Evolutionary conservation across 2,888 invertebrate genomes (phyloP).

Genomic region (Achlya flavicornis): DNA sequence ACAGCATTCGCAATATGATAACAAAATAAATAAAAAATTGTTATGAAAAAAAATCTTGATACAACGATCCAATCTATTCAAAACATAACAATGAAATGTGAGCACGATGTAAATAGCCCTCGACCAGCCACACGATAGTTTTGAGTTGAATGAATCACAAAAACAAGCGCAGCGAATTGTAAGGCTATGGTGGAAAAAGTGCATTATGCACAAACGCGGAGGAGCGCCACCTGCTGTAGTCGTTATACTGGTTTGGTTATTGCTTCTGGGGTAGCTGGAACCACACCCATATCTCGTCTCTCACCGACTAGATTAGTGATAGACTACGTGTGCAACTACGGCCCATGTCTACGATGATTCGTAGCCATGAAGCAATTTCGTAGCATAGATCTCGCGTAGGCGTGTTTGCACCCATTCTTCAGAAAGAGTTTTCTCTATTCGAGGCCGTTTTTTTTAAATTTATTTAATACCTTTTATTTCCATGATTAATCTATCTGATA

Average conservation of each 20-base stretch:
- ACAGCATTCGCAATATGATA: too few species aligned
- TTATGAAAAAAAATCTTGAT: not conserved
- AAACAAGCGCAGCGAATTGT: constrained; percentile 31
- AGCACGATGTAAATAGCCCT: not conserved
- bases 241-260: constrained; percentile 70
- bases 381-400: not conserved
- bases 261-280: constrained; percentile 52
- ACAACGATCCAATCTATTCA: not conserved
- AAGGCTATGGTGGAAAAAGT: constrained; percentile 61
- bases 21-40: constrained; percentile 22
- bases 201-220: constrained; percentile 69
- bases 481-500: too few species aligned
- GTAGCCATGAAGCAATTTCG: too few species aligned
- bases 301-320: not conserved
- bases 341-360: not conserved
- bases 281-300: constrained; percentile 14
- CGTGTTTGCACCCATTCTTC: not conserved
- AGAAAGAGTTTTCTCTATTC: too few species aligned
- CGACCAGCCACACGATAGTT: constrained; percentile 28
- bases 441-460: too few species aligned
- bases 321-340: not conserved
- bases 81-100: not conserved
- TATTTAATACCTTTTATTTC: too few species aligned
- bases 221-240: constrained; percentile 69
- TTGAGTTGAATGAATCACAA: constrained; percentile 29